phyloP scores from a whole-genome alignment of 1,140 invertebrate genomes.

The Heliconius himera region DNA sequence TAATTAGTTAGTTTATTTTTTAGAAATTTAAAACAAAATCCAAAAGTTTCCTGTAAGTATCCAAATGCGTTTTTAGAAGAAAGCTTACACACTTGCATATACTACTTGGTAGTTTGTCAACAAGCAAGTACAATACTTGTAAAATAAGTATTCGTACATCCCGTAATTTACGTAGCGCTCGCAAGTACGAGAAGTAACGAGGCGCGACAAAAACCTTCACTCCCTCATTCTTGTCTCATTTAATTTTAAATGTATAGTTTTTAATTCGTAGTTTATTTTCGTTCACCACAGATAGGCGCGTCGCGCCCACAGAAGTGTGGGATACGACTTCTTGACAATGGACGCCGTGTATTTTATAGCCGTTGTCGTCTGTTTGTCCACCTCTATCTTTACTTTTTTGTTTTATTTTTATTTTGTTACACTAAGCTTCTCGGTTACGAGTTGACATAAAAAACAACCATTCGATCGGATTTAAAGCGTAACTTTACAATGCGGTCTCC shows the following conservation, averaged over 20 bases:
- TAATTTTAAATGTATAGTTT: constrained; percentile 45
- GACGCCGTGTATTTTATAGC: constrained; percentile 41
- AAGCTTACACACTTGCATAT: constrained; percentile 8
- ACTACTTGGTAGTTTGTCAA: background rate
- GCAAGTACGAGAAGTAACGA: constrained; percentile 56
- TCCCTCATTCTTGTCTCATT: constrained; percentile 50
- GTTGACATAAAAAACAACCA: constrained; percentile 27
- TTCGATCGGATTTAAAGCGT: constrained; percentile 27
- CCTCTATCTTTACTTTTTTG: constrained; percentile 23
- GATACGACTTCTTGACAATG: constrained; percentile 33
- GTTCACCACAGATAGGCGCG: constrained; percentile 18
- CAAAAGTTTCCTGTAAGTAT: background rate
- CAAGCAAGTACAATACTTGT: background rate
- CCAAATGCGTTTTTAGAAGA: background rate
- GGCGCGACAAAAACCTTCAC: constrained; percentile 56
- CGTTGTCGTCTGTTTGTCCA: constrained; percentile 31
- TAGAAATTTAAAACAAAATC: background rate
- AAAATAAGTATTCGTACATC: constrained; percentile 39
- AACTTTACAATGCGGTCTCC: constrained; percentile 34
- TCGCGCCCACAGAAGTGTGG: constrained; percentile 31
- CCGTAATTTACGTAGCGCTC: constrained; percentile 60
- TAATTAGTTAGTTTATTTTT: background rate
- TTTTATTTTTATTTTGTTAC: constrained; percentile 36
- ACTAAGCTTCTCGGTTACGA: constrained; percentile 39
- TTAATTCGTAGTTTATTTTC: constrained; percentile 31